phyloP scores from a whole-genome alignment of 2,113 vertebrate species.

The Cyprichromis sp. region DNA sequence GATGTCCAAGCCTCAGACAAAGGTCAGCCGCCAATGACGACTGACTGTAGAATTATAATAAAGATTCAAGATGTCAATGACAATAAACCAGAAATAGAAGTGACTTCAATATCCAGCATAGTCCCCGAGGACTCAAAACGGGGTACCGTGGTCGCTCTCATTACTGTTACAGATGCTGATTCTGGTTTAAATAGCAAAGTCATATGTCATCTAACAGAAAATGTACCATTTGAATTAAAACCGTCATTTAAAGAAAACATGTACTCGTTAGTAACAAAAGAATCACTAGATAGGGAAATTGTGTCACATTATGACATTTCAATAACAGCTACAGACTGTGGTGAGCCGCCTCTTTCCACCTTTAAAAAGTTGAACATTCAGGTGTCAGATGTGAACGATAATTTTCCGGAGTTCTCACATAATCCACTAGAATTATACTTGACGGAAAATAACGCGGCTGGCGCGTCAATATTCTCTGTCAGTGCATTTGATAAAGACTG shows the following conservation, averaged over 20 bases:
- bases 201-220: slow-evolving; percentile 11
- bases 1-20: slow-evolving; percentile 56
- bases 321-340: slow-evolving; percentile 55
- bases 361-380: slow-evolving; percentile 40
- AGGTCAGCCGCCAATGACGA: slow-evolving; percentile 24
- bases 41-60: slow-evolving; percentile 51
- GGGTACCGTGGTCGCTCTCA: slow-evolving; percentile 53
- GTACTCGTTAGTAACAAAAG: slow-evolving; percentile 59
- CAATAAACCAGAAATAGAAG: slow-evolving; percentile 64
- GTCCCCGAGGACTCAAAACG: slow-evolving; percentile 52
- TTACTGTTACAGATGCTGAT: slow-evolving; percentile 61
- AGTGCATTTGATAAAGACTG: slow-evolving; percentile 45
- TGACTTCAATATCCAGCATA: slow-evolving; percentile 57
- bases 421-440: slow-evolving; percentile 40
- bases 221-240: slow-evolving; percentile 60
- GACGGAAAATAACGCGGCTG: slow-evolving; percentile 48
- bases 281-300: slow-evolving; percentile 45
- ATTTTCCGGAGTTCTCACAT: slow-evolving; percentile 39
- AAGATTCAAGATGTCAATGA: slow-evolving; percentile 77
- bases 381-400: slow-evolving; percentile 63
- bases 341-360: slow-evolving; percentile 38
- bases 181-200: slow-evolving; percentile 60
- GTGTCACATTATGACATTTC: slow-evolving; percentile 67
- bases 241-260: slow-evolving; percentile 61
- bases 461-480: slow-evolving; percentile 41